These are phyloP conservation scores for Nipponia nippon DNA, from an alignment of 2,113 vertebrate genomes.

Conservation along the genomic window DNA sequence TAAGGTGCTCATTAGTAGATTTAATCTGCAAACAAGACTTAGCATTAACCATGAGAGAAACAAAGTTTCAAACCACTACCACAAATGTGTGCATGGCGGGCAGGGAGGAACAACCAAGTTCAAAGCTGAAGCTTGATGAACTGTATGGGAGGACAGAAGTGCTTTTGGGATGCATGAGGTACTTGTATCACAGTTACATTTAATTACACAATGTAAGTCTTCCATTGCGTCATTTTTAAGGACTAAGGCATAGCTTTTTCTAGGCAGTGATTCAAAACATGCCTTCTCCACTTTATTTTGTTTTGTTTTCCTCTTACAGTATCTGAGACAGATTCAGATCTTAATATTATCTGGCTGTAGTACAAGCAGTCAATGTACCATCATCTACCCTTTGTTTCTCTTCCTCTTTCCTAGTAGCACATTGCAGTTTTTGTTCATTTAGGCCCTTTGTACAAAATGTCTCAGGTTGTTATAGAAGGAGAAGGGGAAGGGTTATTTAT, in stretches of 20 bases:
- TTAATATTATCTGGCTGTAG: neutral
- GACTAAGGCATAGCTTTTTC: neutral
- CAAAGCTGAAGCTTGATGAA: neutral
- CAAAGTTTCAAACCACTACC: neutral
- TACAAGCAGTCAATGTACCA: neutral
- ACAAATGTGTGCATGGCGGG: neutral
- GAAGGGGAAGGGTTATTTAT: neutral
- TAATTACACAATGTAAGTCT: neutral
- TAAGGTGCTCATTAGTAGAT: neutral
- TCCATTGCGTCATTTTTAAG: neutral
- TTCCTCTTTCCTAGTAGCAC: neutral
- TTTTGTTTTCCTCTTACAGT: neutral
- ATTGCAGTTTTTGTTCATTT: neutral
- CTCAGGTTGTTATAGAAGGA: neutral
- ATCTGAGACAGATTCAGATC: neutral
- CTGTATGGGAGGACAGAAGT: neutral
- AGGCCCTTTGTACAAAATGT: neutral
- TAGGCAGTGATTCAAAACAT: neutral
- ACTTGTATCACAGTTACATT: neutral
- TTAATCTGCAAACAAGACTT: neutral
- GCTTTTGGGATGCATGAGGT: neutral
- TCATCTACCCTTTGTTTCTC: neutral
- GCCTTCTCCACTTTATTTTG: neutral
- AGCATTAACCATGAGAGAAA: neutral
- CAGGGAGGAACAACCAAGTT: neutral